Conservation (phyloP, 2,797 vertebrate genomes). For the Lagocephalus sceleratus region DNA sequence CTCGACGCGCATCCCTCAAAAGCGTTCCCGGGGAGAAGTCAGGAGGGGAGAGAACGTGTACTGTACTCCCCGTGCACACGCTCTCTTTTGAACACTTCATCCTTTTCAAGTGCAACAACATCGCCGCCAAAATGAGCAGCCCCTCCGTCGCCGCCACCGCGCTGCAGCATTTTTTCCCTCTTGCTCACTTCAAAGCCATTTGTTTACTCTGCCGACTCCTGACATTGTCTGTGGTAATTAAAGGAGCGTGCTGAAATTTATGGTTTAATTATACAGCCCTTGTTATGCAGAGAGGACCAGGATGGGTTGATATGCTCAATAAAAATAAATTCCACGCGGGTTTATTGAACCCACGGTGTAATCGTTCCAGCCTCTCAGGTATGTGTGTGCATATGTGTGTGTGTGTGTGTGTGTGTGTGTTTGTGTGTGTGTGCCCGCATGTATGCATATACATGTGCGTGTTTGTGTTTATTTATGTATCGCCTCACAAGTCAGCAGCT, state of each 20-base stretch:
- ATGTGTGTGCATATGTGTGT: constrained; percentile 32
- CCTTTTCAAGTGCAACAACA: constrained; percentile 69
- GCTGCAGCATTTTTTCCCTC: constrained; percentile 50
- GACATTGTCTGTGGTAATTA: constrained; percentile 79
- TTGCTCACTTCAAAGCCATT: constrained; percentile 73
- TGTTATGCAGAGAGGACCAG: constrained; percentile 74
- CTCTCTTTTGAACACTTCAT: constrained; percentile 65
- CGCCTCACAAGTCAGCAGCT: constrained; percentile 52
- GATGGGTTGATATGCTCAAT: constrained; percentile 73
- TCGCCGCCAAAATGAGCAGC: constrained; percentile 67
- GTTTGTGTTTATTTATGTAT: constrained; percentile 64
- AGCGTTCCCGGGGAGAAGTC: constrained; percentile 53
- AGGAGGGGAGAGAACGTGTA: constrained; percentile 28
- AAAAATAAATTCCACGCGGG: constrained; percentile 74
- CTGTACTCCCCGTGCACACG: constrained; percentile 50
- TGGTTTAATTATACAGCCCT: constrained; percentile 77
- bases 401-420: constrained; percentile 1
- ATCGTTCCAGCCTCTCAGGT: constrained; percentile 51
- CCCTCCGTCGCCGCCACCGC: constrained; percentile 50
- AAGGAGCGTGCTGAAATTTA: constrained; percentile 74
- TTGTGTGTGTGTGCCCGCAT: constrained; percentile 27
- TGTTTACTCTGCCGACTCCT: constrained; percentile 75
- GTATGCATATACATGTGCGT: constrained; percentile 26
- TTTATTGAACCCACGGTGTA: constrained; percentile 67
- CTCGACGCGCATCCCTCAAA: constrained; percentile 65